Base-by-base conservation (phyloP, 2,797 vertebrate genomes). In the Halcyon leucocephala region DNA sequence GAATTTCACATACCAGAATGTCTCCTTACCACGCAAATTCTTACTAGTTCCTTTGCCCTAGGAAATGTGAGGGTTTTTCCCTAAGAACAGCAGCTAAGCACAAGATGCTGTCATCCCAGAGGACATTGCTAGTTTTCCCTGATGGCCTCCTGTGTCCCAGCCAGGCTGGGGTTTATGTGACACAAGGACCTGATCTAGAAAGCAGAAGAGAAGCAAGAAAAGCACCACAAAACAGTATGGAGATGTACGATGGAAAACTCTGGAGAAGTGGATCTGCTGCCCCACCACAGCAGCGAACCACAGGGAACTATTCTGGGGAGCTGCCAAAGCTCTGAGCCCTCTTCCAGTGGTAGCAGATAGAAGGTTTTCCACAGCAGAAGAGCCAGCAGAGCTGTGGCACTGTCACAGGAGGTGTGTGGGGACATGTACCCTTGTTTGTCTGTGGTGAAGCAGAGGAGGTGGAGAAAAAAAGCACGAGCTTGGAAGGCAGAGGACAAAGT, bases 191-290 rank as follows among this genome's bases (percentile, higher is more conserved):
- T 61, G 22, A 35, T 84, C 41, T 69, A 49, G 52, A 89, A 61
- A 86, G 58, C 18, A 82, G 14, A 71, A 44, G 9, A 26, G n/a
- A 81, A 11, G 20, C 7, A 89, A 82, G 28, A 39, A 25, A 7
- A 51, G 5, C 33, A 33, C 2, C 4, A 28, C 12, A 9, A 3
- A 25, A 5, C 1, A 1, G 28, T 22, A 18, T 62, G 57, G 42
- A 81, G 24, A 29, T 95, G 13, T 82, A 33, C 19, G 41, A 52
- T 60, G 28, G 33, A 84, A 78, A 39, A 8, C 20, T 66, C 51
- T 46, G 44, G 46, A 62, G 16, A 51, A 7, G 49, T 64, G 57
- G 57, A 64, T 6, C 24, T 67, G 13, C 44, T 55, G 22, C 14
- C 17, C 2, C 58, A 57, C 20, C 37, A 37, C 18, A 46, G 7